phyloP scores from a whole-genome alignment of 1,140 invertebrate genomes.

The Archegozetes longisetosus region DNA sequence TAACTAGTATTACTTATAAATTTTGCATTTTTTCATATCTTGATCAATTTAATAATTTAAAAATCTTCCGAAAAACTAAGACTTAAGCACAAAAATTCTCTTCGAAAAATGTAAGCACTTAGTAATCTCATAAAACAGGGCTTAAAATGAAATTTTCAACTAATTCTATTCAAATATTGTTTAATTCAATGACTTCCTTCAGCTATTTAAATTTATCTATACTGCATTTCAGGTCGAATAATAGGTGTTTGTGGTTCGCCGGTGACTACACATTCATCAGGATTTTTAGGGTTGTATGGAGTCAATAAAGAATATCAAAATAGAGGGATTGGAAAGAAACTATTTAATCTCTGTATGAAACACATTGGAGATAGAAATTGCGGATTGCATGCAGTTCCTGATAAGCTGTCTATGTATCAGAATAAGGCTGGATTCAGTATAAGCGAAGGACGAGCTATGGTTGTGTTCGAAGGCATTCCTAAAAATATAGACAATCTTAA shows the following conservation, averaged over 20 bases:
- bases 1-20: too few relatives aligned
- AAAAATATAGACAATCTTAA: neutral
- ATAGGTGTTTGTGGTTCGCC: conserved; percentile 18
- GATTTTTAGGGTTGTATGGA: conserved; percentile 21
- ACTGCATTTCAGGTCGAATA: conserved; percentile 19
- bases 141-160: too few relatives aligned
- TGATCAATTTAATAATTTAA: too few relatives aligned
- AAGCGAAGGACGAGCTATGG: neutral
- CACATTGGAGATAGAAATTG: conserved; percentile 1
- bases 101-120: too few relatives aligned
- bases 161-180: too few relatives aligned
- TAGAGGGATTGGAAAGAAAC: conserved; percentile 19
- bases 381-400: conserved; percentile 2
- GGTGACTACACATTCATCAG: conserved; percentile 16
- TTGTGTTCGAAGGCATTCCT: neutral
- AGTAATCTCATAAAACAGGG: too few relatives aligned
- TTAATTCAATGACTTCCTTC: too few relatives aligned
- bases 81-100: too few relatives aligned
- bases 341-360: conserved; percentile 12
- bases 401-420: conserved; percentile 6
- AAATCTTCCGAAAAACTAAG: too few relatives aligned
- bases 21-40: too few relatives aligned
- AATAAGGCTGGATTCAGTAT: conserved; percentile 4
- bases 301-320: conserved; percentile 17
- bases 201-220: too few relatives aligned